A percentile compares a stretch with the other conserved stretches of the same genome.
These are phyloP conservation scores for Cossypha dichroa DNA, from an alignment of 2,797 vertebrate genomes.

Conservation along the genomic window DNA sequence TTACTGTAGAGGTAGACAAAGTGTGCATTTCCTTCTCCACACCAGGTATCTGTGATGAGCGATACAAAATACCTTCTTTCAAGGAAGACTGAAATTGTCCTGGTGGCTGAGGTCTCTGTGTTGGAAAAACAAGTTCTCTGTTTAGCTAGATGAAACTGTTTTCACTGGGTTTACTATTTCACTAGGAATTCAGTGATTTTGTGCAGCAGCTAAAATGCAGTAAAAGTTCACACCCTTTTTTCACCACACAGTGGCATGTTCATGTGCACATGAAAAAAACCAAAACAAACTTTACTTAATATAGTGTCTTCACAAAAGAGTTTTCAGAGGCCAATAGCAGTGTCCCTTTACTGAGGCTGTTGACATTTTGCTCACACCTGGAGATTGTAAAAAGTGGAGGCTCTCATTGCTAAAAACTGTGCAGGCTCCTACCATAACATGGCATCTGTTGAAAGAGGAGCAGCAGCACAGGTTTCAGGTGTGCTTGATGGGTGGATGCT, in stretches of 20 bases:
- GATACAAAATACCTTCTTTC: background rate
- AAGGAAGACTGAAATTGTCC: background rate
- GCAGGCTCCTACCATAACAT: background rate
- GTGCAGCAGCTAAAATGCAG: background rate
- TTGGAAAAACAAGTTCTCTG: background rate
- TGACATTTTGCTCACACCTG: background rate
- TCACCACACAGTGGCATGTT: background rate
- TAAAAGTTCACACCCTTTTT: background rate
- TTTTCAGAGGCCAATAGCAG: background rate
- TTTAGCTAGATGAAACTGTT: background rate
- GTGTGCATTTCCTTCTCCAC: background rate
- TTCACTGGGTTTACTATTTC: conserved; percentile 6
- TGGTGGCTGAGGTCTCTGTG: background rate
- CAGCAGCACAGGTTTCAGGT: background rate
- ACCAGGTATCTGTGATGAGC: background rate
- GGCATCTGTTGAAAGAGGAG: background rate
- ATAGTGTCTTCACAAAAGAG: background rate
- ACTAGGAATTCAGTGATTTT: background rate
- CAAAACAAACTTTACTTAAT: background rate
- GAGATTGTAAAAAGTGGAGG: background rate
- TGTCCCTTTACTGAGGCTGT: background rate
- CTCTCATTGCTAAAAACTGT: background rate
- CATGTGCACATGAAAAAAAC: background rate
- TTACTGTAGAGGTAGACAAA: background rate
- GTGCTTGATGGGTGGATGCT: background rate